These are phyloP conservation scores for Argyrosomus japonicus DNA, from an alignment of 2,113 vertebrate species.

Conservation along the genomic window DNA sequence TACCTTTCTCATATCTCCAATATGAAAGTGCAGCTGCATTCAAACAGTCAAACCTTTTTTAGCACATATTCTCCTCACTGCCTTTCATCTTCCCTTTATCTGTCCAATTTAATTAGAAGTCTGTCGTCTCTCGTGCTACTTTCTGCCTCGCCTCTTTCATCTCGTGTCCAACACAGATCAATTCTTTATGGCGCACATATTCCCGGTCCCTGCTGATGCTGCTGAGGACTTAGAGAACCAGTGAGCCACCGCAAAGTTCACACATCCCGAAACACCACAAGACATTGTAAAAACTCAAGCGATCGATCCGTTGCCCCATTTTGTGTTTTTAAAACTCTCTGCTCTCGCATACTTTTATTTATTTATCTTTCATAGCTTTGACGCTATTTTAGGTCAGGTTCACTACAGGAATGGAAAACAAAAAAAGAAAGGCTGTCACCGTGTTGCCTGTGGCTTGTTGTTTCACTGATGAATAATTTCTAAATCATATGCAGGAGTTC, in stretches of 20 bases:
- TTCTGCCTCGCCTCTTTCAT: constrained; percentile 70
- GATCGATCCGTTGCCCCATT: not conserved
- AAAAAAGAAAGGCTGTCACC: not conserved
- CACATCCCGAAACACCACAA: constrained; percentile 30
- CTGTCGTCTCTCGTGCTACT: constrained; percentile 43
- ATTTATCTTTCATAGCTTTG: not conserved
- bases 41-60: constrained; percentile 53
- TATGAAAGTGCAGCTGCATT: constrained; percentile 42
- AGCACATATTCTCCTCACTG: constrained; percentile 22
- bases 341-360: not conserved
- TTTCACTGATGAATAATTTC: constrained; percentile 57
- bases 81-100: constrained; percentile 73
- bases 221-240: constrained; percentile 29
- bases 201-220: constrained; percentile 18
- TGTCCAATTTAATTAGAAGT: constrained; percentile 71
- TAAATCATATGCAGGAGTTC: constrained; percentile 41
- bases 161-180: constrained; percentile 71
- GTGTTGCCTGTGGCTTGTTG: constrained; percentile 27
- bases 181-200: constrained; percentile 63
- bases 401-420: not conserved
- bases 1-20: not conserved
- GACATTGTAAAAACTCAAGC: constrained; percentile 10
- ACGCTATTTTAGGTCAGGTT: not conserved
- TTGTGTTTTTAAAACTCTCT: not conserved
- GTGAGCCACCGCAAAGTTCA: constrained; percentile 21